Evolutionary conservation across 2,113 vertebrate genomes (phyloP).

Genomic region (Callipepla squamata): DNA sequence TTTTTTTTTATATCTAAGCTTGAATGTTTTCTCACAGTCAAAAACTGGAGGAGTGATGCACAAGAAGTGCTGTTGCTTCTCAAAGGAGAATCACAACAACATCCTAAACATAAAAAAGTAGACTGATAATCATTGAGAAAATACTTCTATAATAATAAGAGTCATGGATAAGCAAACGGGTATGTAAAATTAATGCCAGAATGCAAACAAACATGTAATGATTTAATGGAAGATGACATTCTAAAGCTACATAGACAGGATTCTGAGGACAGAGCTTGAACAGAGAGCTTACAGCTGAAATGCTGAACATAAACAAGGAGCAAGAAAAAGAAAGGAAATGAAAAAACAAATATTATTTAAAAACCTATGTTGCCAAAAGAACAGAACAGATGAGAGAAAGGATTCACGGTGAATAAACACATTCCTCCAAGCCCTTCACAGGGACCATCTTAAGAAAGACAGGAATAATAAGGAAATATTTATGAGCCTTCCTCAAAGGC

Average conservation of each 20-base stretch:
- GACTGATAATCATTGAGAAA: not conserved
- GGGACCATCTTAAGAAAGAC: not conserved
- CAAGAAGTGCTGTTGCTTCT: not conserved
- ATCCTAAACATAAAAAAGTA: not conserved
- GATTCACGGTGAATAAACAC: not conserved
- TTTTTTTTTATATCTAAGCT: not conserved
- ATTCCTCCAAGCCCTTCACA: conserved; percentile 8
- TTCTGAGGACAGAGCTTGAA: not conserved
- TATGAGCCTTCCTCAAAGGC: conserved; percentile 9
- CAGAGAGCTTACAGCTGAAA: not conserved
- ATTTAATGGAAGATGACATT: not conserved
- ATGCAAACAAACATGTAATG: not conserved
- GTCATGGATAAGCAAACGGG: not conserved
- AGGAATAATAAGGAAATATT: conserved; percentile 38
- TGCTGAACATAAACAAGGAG: not conserved
- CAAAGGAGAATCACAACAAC: not conserved
- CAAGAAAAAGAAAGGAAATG: not conserved
- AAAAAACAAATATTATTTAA: not conserved
- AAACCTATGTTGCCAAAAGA: not conserved
- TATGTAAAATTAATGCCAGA: not conserved
- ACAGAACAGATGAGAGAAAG: not conserved
- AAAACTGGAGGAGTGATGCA: accelerated
- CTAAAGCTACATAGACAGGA: not conserved
- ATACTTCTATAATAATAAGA: not conserved
- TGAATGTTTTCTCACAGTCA: not conserved